Percentiles rank a stretch among this genome's conserved stretches.
Evolutionary conservation across 1,140 invertebrate genomes (phyloP).

Genomic region (Sycobia sp.): DNA sequence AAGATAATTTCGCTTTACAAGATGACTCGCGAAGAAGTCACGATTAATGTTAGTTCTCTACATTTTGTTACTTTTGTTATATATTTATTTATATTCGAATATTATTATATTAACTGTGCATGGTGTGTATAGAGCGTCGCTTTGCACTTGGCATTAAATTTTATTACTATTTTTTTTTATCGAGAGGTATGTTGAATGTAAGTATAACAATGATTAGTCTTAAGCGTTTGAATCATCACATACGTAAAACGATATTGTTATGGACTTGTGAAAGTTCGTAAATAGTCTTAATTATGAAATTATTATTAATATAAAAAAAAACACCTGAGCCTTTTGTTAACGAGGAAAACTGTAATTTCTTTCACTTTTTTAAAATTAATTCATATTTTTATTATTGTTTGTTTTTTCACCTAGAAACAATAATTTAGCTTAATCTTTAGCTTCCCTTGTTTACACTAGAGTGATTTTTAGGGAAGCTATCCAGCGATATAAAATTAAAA

Average conservation of each 20-base stretch:
- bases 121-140: conserved; percentile 40
- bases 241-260: conserved; percentile 38
- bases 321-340: conserved; percentile 32
- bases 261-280: conserved; percentile 33
- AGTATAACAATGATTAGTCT: conserved; percentile 51
- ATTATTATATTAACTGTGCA: conserved; percentile 10
- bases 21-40: not conserved
- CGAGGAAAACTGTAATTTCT: conserved; percentile 17
- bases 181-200: conserved; percentile 36
- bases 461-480: conserved; percentile 25
- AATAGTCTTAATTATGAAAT: conserved; percentile 20
- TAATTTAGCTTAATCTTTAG: conserved; percentile 53
- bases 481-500: no score
- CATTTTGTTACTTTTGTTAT: conserved; percentile 31
- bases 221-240: conserved; percentile 50
- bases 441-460: conserved; percentile 57
- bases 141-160: no score
- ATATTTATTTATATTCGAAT: not conserved
- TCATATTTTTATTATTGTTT: conserved; percentile 31
- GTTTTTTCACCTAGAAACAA: no score
- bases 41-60: conserved; percentile 34
- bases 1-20: conserved; percentile 21
- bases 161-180: conserved; percentile 27
- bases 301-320: conserved; percentile 22
- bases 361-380: conserved; percentile 40